Evolutionary conservation across 2,888 invertebrate species (phyloP), one percentile per base, ranked within the genome.

Genomic region (Thyatira batis): DNA sequence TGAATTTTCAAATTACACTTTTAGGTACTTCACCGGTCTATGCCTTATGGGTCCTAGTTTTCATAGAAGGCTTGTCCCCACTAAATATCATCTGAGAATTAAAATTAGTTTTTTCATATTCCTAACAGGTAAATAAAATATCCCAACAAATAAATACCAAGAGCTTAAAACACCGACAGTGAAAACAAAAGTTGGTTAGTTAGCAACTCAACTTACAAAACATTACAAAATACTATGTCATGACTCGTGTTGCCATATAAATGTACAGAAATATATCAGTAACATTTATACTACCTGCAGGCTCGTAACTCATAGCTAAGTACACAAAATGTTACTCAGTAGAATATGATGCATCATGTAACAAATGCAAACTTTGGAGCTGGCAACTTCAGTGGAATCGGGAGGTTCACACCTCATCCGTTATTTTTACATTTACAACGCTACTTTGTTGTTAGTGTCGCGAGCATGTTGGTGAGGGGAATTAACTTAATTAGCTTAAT

Each of bases 391-490:
- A 49, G 33, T 51, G n/a, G 44, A 28, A 52, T 30, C 23, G 43
- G 23, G 30, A 11, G 45, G 62, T 69, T 78, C 67, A 63, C 67
- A 69, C 69, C 66, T 70, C 65, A 53, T 65, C 58, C 58, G 60
- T 62, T 69, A 74, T 74, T 66, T 65, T 63, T 65, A 53, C 53
- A 52, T 58, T 20, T 20, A 48, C 48, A 46, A n/a, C 3, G 25
- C 27, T 48, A 20, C 27, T 10, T 48, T 17, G 9, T 17, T 39
- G 39, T 17, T n/a, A 9, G 39, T 39, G 39, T 17, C 6, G 13
- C 39, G 39, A 39, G 39, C 39, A 0, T 8, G 39, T 39, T 17
- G 17, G 39, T 8, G 17, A 33, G 17, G 13, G 8, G 9, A 30
- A 30, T 11, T 30, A 3, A 9, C 30, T 2, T 30, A 11, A 2